These are phyloP conservation scores for Plectus sambesii DNA, from an alignment of 1,140 invertebrate species.

Conservation along the genomic window DNA sequence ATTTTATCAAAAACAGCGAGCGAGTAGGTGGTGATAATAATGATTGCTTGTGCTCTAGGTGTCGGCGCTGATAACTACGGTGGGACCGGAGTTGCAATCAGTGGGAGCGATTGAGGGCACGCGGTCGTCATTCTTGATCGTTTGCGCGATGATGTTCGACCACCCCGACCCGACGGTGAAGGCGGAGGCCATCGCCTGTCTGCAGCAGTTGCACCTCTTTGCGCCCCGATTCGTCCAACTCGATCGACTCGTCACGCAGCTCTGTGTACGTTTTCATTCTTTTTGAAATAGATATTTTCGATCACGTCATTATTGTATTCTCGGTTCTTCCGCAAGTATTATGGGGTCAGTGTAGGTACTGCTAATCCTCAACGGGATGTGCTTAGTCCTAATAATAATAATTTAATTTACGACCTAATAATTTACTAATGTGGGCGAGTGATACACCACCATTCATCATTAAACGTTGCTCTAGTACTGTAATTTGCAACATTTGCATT, in stretches of 20 bases:
- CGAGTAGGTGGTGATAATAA: too few species aligned
- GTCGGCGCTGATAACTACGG: slow-evolving; percentile 57
- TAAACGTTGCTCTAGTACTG: too few species aligned
- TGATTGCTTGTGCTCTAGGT: slow-evolving; percentile 35
- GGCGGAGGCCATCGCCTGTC: slow-evolving; percentile 83
- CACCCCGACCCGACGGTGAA: slow-evolving; percentile 70
- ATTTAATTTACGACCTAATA: too few species aligned
- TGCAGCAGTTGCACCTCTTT: slow-evolving; percentile 95
- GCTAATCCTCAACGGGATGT: slow-evolving; percentile 1
- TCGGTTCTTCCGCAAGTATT: slow-evolving; percentile 12
- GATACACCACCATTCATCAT: too few species aligned
- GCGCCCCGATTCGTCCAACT: slow-evolving; percentile 85
- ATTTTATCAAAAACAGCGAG: too few species aligned
- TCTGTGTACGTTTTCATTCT: slow-evolving; percentile 64
- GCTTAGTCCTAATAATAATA: too few species aligned
- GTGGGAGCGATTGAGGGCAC: slow-evolving; percentile 54
- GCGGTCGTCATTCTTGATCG: slow-evolving; percentile 47
- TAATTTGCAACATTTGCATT: too few species aligned
- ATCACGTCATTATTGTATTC: slow-evolving; percentile 12
- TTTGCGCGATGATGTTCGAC: slow-evolving; percentile 81
- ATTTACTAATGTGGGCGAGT: too few species aligned
- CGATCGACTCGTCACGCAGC: slow-evolving; percentile 74
- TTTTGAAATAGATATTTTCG: slow-evolving; percentile 18
- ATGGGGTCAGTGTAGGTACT: background rate
- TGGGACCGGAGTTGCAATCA: slow-evolving; percentile 85